Conservation (phyloP, 2,113 vertebrate genomes). For the Stomatorhinus ivindoensis region DNA sequence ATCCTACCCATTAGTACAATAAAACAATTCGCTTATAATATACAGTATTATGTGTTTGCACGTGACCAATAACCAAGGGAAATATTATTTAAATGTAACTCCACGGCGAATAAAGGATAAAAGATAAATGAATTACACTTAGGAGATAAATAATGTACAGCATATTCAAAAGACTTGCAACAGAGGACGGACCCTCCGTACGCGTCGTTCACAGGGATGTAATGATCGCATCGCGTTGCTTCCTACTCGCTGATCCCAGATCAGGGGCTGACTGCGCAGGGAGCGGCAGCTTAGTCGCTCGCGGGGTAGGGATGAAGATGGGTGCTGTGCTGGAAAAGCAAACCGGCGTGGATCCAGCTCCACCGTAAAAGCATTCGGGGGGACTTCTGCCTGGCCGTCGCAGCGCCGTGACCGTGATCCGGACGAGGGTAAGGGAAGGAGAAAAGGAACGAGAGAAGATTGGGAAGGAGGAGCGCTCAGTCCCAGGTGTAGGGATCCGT, state of each 20-base stretch:
- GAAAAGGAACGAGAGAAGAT: not conserved
- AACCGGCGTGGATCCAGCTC: conserved; percentile 1
- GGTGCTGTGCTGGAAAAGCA: not conserved
- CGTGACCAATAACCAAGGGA: not conserved
- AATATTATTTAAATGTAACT: not conserved
- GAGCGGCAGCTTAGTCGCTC: not conserved
- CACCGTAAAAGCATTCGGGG: not conserved
- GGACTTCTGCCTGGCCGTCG: not conserved
- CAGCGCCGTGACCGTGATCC: not conserved
- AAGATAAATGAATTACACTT: not conserved
- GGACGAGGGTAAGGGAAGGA: not conserved
- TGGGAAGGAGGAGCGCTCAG: not conserved
- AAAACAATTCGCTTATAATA: not conserved
- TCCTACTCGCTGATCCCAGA: not conserved
- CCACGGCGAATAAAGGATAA: not conserved
- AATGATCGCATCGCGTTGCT: not conserved
- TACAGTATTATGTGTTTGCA: not conserved
- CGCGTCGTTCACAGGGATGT: not conserved
- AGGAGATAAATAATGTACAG: not conserved
- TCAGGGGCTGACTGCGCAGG: not conserved
- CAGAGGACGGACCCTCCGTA: not conserved
- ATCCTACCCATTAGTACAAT: not conserved
- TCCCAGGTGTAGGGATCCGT: conserved; percentile 19
- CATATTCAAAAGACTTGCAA: not conserved
- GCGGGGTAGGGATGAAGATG: not conserved